Percentiles rank a stretch among this genome's conserved stretches.
Evolutionary conservation across 1,140 invertebrate genomes (phyloP).

Genomic region (Drosophila mojavensis): DNA sequence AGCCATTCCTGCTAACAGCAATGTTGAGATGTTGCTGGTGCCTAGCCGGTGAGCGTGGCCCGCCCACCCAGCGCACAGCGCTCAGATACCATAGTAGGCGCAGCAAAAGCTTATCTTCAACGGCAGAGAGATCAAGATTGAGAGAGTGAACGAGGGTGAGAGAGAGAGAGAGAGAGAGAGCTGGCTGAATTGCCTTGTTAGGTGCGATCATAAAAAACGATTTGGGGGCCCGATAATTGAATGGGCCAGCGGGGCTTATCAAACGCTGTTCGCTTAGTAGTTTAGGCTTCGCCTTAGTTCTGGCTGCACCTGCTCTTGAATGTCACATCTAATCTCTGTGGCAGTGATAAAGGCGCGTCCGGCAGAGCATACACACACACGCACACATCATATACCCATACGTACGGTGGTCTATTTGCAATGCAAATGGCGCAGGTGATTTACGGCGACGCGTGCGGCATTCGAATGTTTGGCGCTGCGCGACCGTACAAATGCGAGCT

Average conservation of each 20-base stretch:
- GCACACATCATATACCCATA: neutral
- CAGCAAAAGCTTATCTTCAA: neutral
- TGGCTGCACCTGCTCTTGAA: constrained; percentile 40
- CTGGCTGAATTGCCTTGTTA: neutral
- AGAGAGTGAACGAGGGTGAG: neutral
- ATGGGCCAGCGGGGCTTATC: constrained; percentile 12
- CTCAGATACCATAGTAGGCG: neutral
- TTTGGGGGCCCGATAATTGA: constrained; percentile 14
- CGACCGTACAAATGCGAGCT: constrained; percentile 41
- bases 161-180: neutral
- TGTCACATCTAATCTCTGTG: constrained; percentile 38
- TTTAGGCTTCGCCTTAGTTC: constrained; percentile 10
- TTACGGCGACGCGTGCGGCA: constrained; percentile 48
- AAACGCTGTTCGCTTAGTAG: constrained; percentile 1
- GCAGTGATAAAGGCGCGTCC: constrained; percentile 50
- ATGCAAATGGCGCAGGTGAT: constrained; percentile 54
- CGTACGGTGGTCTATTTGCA: constrained; percentile 31
- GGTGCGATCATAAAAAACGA: constrained; percentile 17
- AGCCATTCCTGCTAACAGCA: too few species aligned
- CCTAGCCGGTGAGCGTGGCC: neutral
- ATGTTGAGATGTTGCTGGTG: neutral
- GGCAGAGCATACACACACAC: constrained; percentile 10
- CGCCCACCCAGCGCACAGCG: neutral
- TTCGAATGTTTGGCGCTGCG: constrained; percentile 23
- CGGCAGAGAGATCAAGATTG: neutral